Percentiles rank a stretch among this genome's conserved stretches.
Evolutionary conservation across 2,113 vertebrate genomes (phyloP).

Genomic region (Oplegnathus fasciatus): DNA sequence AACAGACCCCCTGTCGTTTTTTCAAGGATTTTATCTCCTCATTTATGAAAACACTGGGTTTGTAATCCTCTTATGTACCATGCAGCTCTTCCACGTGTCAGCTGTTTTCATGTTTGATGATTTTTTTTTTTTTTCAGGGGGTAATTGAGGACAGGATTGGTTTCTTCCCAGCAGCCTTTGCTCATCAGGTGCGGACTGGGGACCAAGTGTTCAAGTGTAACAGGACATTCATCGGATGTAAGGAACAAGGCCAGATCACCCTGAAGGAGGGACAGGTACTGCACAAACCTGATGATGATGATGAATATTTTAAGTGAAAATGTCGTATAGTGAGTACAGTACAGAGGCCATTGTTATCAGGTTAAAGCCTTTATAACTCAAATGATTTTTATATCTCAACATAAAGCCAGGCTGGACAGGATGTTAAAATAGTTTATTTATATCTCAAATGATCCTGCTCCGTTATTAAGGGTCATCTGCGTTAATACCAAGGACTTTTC

Average conservation of each 20-base stretch:
- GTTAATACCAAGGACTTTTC: no score
- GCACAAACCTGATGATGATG: neutral
- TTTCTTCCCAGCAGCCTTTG: slow-evolving; percentile 95
- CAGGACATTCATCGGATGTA: slow-evolving; percentile 94
- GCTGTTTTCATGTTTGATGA: slow-evolving; percentile 10
- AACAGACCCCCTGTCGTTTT: neutral
- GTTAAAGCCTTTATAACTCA: no score
- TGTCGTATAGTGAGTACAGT: no score
- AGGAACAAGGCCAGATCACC: slow-evolving; percentile 96
- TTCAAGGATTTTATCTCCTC: slow-evolving; percentile 10
- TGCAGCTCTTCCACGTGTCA: neutral
- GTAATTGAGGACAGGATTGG: slow-evolving; percentile 94
- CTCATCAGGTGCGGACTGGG: slow-evolving; percentile 88
- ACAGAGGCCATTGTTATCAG: no score
- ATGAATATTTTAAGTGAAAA: neutral
- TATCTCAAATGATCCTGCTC: neutral
- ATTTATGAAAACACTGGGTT: slow-evolving; percentile 1
- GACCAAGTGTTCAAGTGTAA: slow-evolving; percentile 93
- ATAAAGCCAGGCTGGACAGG: neutral
- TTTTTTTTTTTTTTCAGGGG: slow-evolving; percentile 83
- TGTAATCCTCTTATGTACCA: slow-evolving; percentile 7
- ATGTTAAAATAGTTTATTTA: neutral
- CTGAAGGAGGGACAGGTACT: slow-evolving; percentile 97
- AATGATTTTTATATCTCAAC: neutral
- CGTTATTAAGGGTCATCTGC: neutral